phyloP scores from a whole-genome alignment of 2,888 invertebrate genomes.

The Heliconius ethilla region DNA sequence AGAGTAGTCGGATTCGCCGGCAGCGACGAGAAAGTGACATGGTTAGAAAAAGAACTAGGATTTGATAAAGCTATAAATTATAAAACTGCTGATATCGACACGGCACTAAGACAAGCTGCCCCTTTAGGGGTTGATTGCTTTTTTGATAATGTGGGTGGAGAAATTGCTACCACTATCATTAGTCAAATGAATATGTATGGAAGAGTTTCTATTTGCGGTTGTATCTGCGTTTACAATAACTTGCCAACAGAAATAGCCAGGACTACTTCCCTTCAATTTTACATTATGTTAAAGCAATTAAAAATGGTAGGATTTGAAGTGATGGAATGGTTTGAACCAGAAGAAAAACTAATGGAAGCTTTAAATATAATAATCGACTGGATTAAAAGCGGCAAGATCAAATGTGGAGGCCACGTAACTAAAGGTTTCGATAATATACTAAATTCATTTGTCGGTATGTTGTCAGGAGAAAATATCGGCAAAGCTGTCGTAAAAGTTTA shows the following conservation, averaged over 20 bases:
- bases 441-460: slow-evolving; percentile 84
- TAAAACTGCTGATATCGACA: slow-evolving; percentile 79
- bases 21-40: slow-evolving; percentile 84
- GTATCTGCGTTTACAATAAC: slow-evolving; percentile 66
- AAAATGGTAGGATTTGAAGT: slow-evolving; percentile 45
- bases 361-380: background rate
- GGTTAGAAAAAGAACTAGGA: slow-evolving; percentile 83
- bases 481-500: slow-evolving; percentile 85
- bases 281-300: slow-evolving; percentile 81
- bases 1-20: slow-evolving; percentile 85
- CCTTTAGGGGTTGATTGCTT: slow-evolving; percentile 87
- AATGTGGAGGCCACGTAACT: slow-evolving; percentile 84
- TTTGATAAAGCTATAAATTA: slow-evolving; percentile 87
- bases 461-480: slow-evolving; percentile 84
- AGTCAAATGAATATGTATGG: slow-evolving; percentile 79
- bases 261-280: slow-evolving; percentile 76
- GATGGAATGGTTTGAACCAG: slow-evolving; percentile 1
- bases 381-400: slow-evolving; percentile 78
- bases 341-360: background rate
- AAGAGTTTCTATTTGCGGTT: slow-evolving; percentile 60
- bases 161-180: slow-evolving; percentile 80
- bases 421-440: slow-evolving; percentile 87
- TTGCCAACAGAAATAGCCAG: slow-evolving; percentile 53
- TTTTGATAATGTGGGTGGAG: slow-evolving; percentile 88
- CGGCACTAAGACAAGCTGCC: slow-evolving; percentile 81